Evolutionary conservation across 1,140 invertebrate species (phyloP).

Genomic region (Zaprionus ghesquierei): DNA sequence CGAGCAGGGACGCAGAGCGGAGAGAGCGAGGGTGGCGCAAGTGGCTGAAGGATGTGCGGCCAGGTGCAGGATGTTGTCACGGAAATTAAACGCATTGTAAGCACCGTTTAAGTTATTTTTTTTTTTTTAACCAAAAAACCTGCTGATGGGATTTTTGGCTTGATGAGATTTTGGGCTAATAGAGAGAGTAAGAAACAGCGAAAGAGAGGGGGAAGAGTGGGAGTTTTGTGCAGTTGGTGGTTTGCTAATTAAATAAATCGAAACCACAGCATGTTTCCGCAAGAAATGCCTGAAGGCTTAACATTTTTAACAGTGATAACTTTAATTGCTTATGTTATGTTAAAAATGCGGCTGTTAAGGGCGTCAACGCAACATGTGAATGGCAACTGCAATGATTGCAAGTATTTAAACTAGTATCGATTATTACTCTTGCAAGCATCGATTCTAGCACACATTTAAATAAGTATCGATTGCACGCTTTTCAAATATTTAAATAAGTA

Average conservation of each 20-base stretch:
- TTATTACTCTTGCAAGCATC: too few relatives aligned
- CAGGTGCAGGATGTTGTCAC: conserved; percentile 56
- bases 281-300: background rate
- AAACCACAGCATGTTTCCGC: background rate
- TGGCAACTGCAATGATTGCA: background rate
- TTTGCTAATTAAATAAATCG: conserved; percentile 1
- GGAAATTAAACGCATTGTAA: conserved; percentile 73
- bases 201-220: background rate
- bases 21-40: background rate
- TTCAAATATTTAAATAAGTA: background rate
- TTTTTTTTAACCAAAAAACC: background rate
- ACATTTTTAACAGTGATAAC: background rate
- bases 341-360: background rate
- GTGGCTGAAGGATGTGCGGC: conserved; percentile 44
- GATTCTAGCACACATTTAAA: too few relatives aligned
- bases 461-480: too few relatives aligned
- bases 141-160: conserved; percentile 10
- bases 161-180: conserved; percentile 1
- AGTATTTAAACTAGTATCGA: background rate
- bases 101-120: conserved; percentile 30
- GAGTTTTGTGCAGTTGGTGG: background rate
- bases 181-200: background rate
- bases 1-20: background rate
- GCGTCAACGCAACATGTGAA: background rate
- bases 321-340: background rate